phyloP scores from a whole-genome alignment of 2,113 vertebrate genomes.

The Rhodinocichla rosea region DNA sequence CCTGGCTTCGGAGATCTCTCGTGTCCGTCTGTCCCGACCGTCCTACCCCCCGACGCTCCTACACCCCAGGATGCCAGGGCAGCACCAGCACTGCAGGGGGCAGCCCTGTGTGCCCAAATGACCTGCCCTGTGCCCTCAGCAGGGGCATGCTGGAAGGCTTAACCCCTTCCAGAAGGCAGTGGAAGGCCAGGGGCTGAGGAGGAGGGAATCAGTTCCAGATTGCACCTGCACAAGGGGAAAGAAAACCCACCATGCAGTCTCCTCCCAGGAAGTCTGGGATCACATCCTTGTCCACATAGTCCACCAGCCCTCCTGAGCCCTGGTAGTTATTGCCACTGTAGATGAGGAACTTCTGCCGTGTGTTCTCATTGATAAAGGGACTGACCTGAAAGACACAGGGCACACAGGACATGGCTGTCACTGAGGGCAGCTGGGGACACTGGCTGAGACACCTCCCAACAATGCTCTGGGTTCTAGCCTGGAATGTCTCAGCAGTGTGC shows the following conservation, averaged over 20 bases:
- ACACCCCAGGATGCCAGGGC: not conserved
- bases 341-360: conserved; percentile 83
- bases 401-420: not conserved
- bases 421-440: not conserved
- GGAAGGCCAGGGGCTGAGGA: not conserved
- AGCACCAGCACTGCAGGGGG: not conserved
- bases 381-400: conserved; percentile 69
- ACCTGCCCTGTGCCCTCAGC: not conserved
- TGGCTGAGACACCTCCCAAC: rapidly evolving
- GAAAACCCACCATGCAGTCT: conserved; percentile 79
- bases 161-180: not conserved
- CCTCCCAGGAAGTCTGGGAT: conserved; percentile 86
- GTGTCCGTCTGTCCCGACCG: too few relatives aligned
- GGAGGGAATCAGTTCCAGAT: not conserved
- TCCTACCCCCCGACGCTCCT: too few relatives aligned
- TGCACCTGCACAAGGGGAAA: not conserved
- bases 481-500: not conserved
- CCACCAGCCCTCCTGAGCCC: conserved; percentile 80
- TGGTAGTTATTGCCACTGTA: conserved; percentile 84
- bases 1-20: too few relatives aligned
- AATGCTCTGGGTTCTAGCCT: not conserved
- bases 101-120: not conserved
- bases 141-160: not conserved
- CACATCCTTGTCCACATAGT: conserved; percentile 80
- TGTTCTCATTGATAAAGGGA: conserved; percentile 87